Evolutionary conservation across 2,113 vertebrate genomes (phyloP), one percentile per base, ranked within the genome.

Genomic region (Chamaea fasciata): DNA sequence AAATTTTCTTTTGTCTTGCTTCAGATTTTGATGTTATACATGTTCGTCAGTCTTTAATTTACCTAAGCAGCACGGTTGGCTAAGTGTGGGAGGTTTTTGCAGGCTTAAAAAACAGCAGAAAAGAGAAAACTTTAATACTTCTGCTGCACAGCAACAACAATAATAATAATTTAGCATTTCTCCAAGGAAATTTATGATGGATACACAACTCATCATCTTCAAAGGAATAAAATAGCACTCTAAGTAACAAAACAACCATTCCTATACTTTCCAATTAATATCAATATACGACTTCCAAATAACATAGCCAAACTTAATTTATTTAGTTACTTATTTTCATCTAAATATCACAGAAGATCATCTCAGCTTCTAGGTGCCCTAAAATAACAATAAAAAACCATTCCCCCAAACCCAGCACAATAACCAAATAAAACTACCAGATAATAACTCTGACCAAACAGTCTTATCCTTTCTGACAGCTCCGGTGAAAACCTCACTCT

Each of bases 21-120:
- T 90, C 64, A 82, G 62, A 78, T 50, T 89, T 94, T 94, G 91
- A 89, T 90, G 73, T 71, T 75, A 33, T 74, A 53, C 83, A 68
- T 68, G 73, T 92, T 91, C 94, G 91, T 76, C 92, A 39, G 79
- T 87, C 70, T 91, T 93, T 94, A 88, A 95, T 92, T 96, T 82
- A 93, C 89, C 70, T 89, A 80, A 90, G 85, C 73, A 88, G 75
- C 65, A 73, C 41, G 79, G 60, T 28, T 70, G 83, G 79, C 35
- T 89, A 79, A 82, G 89, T 47, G 91, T 95, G 64, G 92, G 94
- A 94, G 78, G 79, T 21, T 93, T 90, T 39, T 90, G 52, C 86
- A 94, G 80, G 23, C 85, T 94, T 80, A 67, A 31, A 50, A 59
- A 94, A 90, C 76, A 70, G 15, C 7, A 75, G 60, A 69, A 87